Evolutionary conservation across 2,797 vertebrate species (phyloP).

Genomic region (Amphiprion clarkii): DNA sequence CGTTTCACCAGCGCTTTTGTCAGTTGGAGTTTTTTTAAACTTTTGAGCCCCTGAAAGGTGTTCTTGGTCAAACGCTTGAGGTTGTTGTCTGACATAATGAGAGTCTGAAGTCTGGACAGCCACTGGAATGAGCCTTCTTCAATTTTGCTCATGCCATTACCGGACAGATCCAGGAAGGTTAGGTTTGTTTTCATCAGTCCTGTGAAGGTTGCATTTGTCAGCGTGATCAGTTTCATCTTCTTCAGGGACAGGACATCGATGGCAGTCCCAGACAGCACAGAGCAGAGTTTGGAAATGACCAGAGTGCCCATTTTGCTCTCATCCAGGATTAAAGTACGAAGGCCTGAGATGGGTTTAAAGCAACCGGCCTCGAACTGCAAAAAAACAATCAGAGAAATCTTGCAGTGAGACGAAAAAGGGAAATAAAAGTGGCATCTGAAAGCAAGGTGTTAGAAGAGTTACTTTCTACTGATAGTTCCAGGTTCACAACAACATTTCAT

Average conservation of each 20-base stretch:
- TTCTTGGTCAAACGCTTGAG: slow-evolving; percentile 80
- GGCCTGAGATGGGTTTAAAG: slow-evolving; percentile 85
- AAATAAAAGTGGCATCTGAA: slow-evolving; percentile 47
- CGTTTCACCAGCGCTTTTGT: slow-evolving; percentile 79
- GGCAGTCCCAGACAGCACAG: slow-evolving; percentile 86
- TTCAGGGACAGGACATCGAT: slow-evolving; percentile 87
- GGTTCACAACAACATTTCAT: slow-evolving; percentile 37
- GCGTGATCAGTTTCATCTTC: slow-evolving; percentile 74
- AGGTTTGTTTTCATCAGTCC: slow-evolving; percentile 88
- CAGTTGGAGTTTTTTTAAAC: slow-evolving; percentile 87
- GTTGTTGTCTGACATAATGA: slow-evolving; percentile 87
- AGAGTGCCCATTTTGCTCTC: slow-evolving; percentile 75
- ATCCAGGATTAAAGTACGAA: slow-evolving; percentile 87
- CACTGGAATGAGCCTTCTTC: slow-evolving; percentile 87
- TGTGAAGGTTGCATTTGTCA: slow-evolving; percentile 83
- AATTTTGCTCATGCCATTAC: slow-evolving; percentile 83
- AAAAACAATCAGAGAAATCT: slow-evolving; percentile 27
- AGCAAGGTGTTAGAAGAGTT: background rate
- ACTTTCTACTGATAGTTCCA: background rate
- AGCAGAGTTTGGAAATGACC: slow-evolving; percentile 80
- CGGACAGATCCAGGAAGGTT: slow-evolving; percentile 88
- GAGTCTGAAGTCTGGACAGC: slow-evolving; percentile 84
- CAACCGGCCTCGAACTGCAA: slow-evolving; percentile 88
- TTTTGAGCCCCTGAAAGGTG: slow-evolving; percentile 88
- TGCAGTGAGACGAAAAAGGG: slow-evolving; percentile 23